A percentile compares a stretch with the other conserved stretches of the same genome.
phyloP scores from a whole-genome alignment of 2,113 vertebrate genomes.

The Mirounga angustirostris region DNA sequence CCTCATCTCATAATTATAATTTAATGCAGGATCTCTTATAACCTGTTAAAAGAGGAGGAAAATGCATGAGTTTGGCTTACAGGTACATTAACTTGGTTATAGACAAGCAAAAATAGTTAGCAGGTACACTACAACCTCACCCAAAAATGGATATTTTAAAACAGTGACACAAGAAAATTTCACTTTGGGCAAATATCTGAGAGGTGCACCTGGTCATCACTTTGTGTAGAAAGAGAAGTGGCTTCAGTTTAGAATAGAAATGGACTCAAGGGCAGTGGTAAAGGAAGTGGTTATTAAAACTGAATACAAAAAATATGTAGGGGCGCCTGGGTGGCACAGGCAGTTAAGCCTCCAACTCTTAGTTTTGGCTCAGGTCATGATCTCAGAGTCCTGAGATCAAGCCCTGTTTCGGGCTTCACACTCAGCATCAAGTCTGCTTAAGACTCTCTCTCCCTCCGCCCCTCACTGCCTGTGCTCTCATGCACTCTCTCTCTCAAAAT shows the following conservation, averaged over 20 bases:
- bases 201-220: neutral
- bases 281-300: neutral
- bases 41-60: neutral
- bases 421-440: neutral
- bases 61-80: neutral
- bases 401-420: neutral
- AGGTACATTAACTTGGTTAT: neutral
- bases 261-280: neutral
- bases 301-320: neutral
- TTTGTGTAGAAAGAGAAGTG: neutral
- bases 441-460: no score
- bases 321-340: neutral
- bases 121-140: neutral
- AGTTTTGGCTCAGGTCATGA: neutral
- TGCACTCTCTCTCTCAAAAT: neutral
- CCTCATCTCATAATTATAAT: neutral
- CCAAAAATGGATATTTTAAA: neutral
- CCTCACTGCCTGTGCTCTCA: no score
- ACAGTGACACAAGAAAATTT: neutral
- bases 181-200: neutral
- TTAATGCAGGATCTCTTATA: neutral
- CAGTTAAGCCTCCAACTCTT: neutral
- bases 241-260: neutral
- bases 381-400: neutral
- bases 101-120: neutral